Evolutionary conservation across 2,888 invertebrate species (phyloP).

Genomic region (Hartigia nigra): DNA sequence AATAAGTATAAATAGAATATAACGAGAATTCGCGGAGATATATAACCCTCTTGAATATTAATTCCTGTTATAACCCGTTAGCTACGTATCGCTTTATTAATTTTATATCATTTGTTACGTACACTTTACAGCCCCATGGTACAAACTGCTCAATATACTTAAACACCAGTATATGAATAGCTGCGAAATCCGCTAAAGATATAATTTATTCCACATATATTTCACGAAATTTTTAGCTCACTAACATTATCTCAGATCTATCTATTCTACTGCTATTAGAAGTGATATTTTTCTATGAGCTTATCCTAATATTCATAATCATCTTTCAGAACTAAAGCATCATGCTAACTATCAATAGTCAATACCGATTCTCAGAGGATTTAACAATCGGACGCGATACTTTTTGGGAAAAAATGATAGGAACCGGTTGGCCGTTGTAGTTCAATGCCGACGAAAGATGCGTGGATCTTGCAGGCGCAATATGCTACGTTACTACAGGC

Average conservation of each 20-base stretch:
- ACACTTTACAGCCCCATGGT: background rate
- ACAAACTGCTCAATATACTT: background rate
- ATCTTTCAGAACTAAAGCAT: background rate
- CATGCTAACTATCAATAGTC: background rate
- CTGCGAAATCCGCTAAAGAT: background rate
- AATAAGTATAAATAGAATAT: background rate
- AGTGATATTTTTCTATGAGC: background rate
- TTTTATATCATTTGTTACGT: background rate
- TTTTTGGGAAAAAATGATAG: conserved; percentile 46
- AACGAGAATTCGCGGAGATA: background rate
- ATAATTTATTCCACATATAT: background rate
- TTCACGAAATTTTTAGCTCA: background rate
- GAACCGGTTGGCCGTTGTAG: conserved; percentile 37
- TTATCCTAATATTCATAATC: background rate
- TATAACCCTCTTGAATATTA: background rate
- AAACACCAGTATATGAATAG: background rate
- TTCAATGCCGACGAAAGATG: background rate
- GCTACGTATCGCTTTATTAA: background rate
- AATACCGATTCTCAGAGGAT: conserved; percentile 19
- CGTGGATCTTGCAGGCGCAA: background rate
- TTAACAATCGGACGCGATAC: conserved; percentile 40
- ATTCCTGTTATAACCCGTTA: background rate
- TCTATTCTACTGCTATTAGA: background rate
- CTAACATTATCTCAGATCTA: background rate
- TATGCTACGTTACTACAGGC: background rate